Base-by-base conservation (phyloP, 1,140 invertebrate species). In the Hypothenemus hampei region DNA sequence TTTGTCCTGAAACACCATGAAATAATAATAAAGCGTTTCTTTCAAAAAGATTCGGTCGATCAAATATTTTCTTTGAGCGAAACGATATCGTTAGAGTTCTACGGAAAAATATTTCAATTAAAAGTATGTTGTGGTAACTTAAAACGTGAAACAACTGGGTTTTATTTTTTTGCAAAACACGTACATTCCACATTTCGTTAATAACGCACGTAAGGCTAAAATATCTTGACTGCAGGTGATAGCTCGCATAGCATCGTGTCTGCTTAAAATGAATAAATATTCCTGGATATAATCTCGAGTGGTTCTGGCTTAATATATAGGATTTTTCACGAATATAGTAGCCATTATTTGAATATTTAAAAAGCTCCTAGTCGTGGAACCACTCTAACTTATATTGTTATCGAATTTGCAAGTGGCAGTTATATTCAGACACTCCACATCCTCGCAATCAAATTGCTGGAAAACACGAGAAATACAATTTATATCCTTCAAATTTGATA, bases 11-110 rank as follows among this genome's bases (percentile, higher is more conserved):
- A 36, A 48, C 33, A 48, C 45, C 18, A 19, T 48, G 45, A 48
- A 36, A 48, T 48, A 48, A 48, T 48, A 48, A 45, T 45, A 45
- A 45, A 45, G 22, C 43, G 26, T 26, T 26, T 26, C 22, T 26
- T 45, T 45, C 23, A 45, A 31, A 45, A 45, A 29, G 31, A 45
- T 45, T 26, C 43, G 21, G 43, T 22, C 5, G 13, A 45, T 45
- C 16, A 45, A 41, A 41, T n/a, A n/a, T n/a, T n/a, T n/a, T n/a
- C n/a, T n/a, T n/a, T n/a, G n/a, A n/a, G n/a, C n/a, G n/a, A n/a
- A n/a, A n/a, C n/a, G n/a, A n/a, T n/a, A n/a, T n/a, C n/a, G n/a
- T n/a, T n/a, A n/a, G n/a, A n/a, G n/a, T n/a, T n/a, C n/a, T n/a
- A n/a, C n/a, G n/a, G n/a, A n/a, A n/a, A n/a, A n/a, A n/a, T n/a